phyloP scores from a whole-genome alignment of 35 echinoderm and acorn worm species.

The Heliocidaris tuberculata region DNA sequence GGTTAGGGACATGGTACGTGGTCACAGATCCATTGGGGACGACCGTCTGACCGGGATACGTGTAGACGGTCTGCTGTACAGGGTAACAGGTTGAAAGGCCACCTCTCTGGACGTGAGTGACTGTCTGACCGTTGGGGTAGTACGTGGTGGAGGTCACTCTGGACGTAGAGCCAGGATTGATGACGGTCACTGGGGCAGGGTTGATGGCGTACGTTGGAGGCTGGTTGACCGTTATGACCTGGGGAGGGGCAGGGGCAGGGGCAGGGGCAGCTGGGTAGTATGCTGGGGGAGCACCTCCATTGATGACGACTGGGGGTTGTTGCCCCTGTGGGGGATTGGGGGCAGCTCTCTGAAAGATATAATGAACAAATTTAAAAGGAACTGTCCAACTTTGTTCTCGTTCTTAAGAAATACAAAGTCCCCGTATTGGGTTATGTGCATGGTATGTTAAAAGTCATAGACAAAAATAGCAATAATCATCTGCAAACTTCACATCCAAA shows the following conservation, averaged over 20 bases:
- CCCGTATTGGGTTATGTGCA: no score
- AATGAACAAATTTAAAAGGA: background rate
- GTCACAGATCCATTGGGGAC: background rate
- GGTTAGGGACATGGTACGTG: background rate
- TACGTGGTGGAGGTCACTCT: conserved; percentile 14
- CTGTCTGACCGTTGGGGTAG: background rate
- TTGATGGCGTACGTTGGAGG: background rate
- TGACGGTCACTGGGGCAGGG: background rate
- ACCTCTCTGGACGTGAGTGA: background rate
- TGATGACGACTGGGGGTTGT: background rate
- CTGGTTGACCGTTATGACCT: background rate
- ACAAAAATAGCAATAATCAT: background rate
- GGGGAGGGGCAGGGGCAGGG: background rate
- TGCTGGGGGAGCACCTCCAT: background rate
- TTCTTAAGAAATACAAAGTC: no score
- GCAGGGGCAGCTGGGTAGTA: background rate
- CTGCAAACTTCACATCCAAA: background rate
- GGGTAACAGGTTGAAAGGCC: background rate
- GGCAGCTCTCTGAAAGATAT: background rate
- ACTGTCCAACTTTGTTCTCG: no score
- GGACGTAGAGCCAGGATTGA: background rate
- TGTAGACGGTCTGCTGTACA: conserved; percentile 35
- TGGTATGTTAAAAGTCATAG: background rate
- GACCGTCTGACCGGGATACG: conserved; percentile 36
- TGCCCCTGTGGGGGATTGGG: background rate